phyloP scores from a whole-genome alignment of 2,888 invertebrate species.

The Sesia apiformis region DNA sequence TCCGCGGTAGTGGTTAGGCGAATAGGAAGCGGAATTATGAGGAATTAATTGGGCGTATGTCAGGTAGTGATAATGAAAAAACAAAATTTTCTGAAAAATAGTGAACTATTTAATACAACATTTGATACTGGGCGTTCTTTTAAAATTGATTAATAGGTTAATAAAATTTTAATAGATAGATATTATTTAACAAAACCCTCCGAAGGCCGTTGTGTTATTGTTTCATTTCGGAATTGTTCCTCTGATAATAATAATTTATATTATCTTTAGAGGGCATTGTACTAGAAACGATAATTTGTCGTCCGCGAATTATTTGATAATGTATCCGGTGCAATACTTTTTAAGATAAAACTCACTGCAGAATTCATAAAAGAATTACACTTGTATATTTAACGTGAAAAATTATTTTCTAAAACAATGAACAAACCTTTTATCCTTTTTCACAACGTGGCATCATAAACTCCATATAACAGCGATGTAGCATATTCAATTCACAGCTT shows the following conservation, averaged over 20 bases:
- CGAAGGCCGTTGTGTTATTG: no score
- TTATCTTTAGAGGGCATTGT: slow-evolving; percentile 50
- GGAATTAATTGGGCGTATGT: slow-evolving; percentile 32
- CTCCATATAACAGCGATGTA: slow-evolving; percentile 10
- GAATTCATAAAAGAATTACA: background rate
- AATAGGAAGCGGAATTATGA: slow-evolving; percentile 36
- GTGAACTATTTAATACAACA: background rate
- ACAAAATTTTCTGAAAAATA: background rate
- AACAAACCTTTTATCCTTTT: no score
- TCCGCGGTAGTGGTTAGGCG: background rate
- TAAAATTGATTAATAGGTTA: no score
- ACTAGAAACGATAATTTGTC: slow-evolving; percentile 34
- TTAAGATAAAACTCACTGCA: slow-evolving; percentile 6
- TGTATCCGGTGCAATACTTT: slow-evolving; percentile 29
- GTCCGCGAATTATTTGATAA: slow-evolving; percentile 39
- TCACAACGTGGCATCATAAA: no score
- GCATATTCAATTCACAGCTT: slow-evolving; percentile 24
- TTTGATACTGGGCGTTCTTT: no score
- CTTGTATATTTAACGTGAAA: no score
- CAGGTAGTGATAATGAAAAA: slow-evolving; percentile 4
- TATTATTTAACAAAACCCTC: no score
- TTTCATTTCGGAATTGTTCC: slow-evolving; percentile 27
- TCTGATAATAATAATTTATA: slow-evolving; percentile 20
- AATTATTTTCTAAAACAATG: no score
- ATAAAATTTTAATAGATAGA: no score